Evolutionary conservation across 2,113 vertebrate genomes (phyloP).

Genomic region (Passer domesticus): DNA sequence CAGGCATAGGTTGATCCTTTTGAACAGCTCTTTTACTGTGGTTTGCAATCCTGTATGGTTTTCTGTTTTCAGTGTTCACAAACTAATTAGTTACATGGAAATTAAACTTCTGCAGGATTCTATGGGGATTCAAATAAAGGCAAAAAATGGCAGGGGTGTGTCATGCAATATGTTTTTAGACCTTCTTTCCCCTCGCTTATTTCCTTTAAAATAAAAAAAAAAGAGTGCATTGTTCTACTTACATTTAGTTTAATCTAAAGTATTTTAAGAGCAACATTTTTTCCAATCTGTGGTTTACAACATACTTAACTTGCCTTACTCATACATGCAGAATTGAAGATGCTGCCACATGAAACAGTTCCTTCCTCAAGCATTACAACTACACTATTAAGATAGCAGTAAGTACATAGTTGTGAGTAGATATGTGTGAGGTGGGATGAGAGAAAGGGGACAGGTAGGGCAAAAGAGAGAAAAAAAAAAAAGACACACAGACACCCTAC

Average conservation of each 20-base stretch:
- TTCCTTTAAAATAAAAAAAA: background rate
- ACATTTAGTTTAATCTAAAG: background rate
- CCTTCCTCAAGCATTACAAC: background rate
- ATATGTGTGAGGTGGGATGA: background rate
- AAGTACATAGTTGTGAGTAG: background rate
- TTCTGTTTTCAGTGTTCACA: background rate
- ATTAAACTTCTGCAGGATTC: background rate
- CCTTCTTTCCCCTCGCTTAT: background rate
- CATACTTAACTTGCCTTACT: background rate
- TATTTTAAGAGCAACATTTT: background rate
- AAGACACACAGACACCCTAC: background rate
- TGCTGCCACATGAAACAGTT: background rate
- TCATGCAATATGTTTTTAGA: background rate
- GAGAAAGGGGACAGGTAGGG: background rate
- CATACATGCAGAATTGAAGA: background rate
- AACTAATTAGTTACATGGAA: background rate
- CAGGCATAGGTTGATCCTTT: background rate
- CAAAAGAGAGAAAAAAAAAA: background rate
- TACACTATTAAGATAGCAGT: background rate
- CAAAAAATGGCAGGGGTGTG: background rate
- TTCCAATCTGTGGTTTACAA: background rate
- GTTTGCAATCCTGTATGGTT: background rate
- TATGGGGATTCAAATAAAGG: background rate
- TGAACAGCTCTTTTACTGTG: background rate
- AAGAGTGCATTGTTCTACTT: background rate